A percentile compares a stretch with the other conserved stretches of the same genome.
phyloP scores from a whole-genome alignment of 2,888 invertebrate species.

The Aphodius sticticus region DNA sequence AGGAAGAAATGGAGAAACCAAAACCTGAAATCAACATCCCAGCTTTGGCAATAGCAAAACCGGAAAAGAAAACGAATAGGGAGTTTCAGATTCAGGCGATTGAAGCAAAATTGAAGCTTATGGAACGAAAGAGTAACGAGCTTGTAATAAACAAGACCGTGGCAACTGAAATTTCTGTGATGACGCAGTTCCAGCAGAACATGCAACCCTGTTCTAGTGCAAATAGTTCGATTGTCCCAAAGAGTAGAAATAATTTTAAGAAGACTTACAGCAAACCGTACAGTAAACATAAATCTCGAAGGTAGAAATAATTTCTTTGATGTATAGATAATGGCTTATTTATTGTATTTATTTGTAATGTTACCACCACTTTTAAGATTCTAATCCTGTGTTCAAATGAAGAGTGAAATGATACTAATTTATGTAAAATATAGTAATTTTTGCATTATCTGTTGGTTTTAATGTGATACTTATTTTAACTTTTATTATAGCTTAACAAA shows the following conservation, averaged over 20 bases:
- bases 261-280: slow-evolving; percentile 34
- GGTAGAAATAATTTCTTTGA: slow-evolving; percentile 17
- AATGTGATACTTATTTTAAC: too few relatives aligned
- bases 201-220: slow-evolving; percentile 58
- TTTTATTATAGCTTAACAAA: too few relatives aligned
- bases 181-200: slow-evolving; percentile 73
- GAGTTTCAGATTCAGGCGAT: slow-evolving; percentile 87
- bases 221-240: slow-evolving; percentile 12
- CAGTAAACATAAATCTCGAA: slow-evolving; percentile 31
- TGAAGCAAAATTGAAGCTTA: slow-evolving; percentile 84
- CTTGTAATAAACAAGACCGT: slow-evolving; percentile 78
- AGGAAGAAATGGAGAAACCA: slow-evolving; percentile 81
- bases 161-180: slow-evolving; percentile 71
- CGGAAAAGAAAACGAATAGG: slow-evolving; percentile 73
- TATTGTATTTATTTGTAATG: slow-evolving; percentile 30
- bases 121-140: slow-evolving; percentile 76
- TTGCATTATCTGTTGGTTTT: neutral
- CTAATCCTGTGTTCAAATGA: neutral
- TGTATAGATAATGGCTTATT: slow-evolving; percentile 23
- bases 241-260: slow-evolving; percentile 29
- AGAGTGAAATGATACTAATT: neutral
- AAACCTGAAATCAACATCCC: slow-evolving; percentile 81
- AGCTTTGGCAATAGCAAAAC: slow-evolving; percentile 73
- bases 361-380: neutral
- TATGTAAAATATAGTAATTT: neutral